A percentile compares a stretch with the other conserved stretches of the same genome.
Conservation (phyloP, 2,113 vertebrate species). For the Callionymus lyra region DNA sequence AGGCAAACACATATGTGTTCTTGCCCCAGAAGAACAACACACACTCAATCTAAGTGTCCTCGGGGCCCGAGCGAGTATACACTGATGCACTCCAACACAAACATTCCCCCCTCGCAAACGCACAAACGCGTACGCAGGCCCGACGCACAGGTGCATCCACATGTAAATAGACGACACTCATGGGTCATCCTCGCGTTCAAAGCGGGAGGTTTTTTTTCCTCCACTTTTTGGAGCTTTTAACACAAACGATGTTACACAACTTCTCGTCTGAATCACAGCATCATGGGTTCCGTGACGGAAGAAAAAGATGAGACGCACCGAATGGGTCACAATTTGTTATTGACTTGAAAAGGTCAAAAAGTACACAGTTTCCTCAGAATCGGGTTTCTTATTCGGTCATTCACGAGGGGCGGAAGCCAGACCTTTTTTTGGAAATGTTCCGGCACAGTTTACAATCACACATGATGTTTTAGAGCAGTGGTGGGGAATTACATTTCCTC, state of each 20-base stretch:
- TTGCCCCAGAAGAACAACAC: constrained; percentile 48
- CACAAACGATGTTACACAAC: constrained; percentile 27
- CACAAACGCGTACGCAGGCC: constrained; percentile 30
- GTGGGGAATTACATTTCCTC: too few relatives aligned
- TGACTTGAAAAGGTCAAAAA: too few relatives aligned
- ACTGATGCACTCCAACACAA: constrained; percentile 55
- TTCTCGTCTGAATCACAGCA: constrained; percentile 24
- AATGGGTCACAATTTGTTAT: too few relatives aligned
- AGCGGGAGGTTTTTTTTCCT: constrained; percentile 33
- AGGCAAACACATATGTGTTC: constrained; percentile 67
- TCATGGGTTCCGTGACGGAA: background rate
- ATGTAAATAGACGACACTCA: constrained; percentile 44
- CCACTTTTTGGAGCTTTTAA: constrained; percentile 18
- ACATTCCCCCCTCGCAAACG: constrained; percentile 49
- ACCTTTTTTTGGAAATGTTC: too few relatives aligned
- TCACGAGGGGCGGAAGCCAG: too few relatives aligned
- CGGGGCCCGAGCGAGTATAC: constrained; percentile 54
- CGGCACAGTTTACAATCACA: too few relatives aligned
- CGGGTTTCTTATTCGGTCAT: too few relatives aligned
- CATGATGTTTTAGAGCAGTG: too few relatives aligned
- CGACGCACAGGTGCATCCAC: constrained; percentile 60
- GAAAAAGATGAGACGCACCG: too few relatives aligned
- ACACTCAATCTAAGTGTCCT: constrained; percentile 50
- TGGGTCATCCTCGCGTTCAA: constrained; percentile 26
- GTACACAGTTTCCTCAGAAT: too few relatives aligned